Conservation (phyloP, 2,888 invertebrate species). For the Ypsolopha sequella region DNA sequence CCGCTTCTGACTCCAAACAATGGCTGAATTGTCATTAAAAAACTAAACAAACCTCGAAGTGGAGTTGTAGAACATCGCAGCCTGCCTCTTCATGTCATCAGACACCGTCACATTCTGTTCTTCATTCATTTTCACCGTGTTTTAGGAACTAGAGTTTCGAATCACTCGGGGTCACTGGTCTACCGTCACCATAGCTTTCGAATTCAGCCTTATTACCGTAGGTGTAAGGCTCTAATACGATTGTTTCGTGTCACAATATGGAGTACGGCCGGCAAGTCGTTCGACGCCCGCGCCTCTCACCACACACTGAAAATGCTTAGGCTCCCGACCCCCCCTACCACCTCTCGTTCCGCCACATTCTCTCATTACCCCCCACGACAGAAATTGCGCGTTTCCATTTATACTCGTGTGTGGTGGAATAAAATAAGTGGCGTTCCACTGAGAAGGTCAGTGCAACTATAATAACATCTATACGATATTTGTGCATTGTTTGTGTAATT, state of each 20-base stretch:
- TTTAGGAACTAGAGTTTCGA: background rate
- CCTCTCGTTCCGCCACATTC: no score
- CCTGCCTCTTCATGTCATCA: slow-evolving; percentile 57
- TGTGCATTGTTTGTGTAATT: no score
- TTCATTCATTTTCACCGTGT: slow-evolving; percentile 3
- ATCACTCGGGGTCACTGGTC: background rate
- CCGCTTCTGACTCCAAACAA: background rate
- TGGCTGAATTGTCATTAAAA: background rate
- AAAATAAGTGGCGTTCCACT: no score
- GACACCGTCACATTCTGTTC: slow-evolving; percentile 20
- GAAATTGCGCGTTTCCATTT: no score
- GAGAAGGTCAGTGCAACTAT: no score
- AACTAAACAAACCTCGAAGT: slow-evolving; percentile 50
- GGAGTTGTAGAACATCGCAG: slow-evolving; percentile 61
- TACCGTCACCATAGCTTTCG: background rate
- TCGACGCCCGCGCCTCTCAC: slow-evolving; percentile 61
- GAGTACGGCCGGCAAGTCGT: slow-evolving; percentile 24
- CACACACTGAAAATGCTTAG: slow-evolving; percentile 17
- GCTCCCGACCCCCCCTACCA: no score
- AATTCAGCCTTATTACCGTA: slow-evolving; percentile 10
- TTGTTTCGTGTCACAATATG: no score
- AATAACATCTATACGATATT: no score
- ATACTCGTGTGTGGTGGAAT: no score
- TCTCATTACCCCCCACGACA: no score
- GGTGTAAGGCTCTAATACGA: slow-evolving; percentile 4